Conservation (phyloP, 1,140 invertebrate genomes). For the Neotoxoptera formosana region DNA sequence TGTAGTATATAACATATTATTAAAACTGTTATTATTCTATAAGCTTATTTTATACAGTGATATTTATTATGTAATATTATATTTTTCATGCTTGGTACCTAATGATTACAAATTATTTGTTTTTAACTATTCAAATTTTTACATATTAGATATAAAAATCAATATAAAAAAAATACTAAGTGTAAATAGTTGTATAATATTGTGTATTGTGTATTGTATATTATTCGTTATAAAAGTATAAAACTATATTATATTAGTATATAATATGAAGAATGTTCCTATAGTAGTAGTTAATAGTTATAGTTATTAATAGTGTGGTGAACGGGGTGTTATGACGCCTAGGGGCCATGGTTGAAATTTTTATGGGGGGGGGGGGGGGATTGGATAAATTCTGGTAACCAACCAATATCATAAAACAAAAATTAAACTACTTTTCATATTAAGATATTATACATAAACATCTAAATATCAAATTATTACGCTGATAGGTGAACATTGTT, state of each 20-base stretch:
- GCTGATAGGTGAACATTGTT: background rate
- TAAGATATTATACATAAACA: background rate
- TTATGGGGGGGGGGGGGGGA: too few species aligned
- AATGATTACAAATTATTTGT: background rate
- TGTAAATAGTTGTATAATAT: background rate
- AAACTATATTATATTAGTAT: background rate
- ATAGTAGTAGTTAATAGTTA: too few species aligned
- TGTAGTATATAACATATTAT: background rate
- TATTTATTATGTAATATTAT: background rate
- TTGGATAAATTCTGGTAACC: too few species aligned
- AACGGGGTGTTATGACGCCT: too few species aligned
- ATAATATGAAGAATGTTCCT: too few species aligned
- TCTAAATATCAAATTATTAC: background rate
- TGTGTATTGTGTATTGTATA: too few species aligned
- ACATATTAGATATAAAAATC: background rate
- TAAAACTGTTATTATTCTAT: conserved; percentile 5
- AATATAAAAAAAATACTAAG: background rate
- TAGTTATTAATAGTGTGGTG: too few species aligned
- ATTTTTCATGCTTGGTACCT: background rate
- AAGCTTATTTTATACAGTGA: background rate
- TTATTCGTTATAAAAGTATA: background rate
- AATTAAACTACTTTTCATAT: too few species aligned
- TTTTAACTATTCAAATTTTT: background rate
- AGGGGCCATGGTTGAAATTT: too few species aligned
- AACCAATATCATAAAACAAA: too few species aligned